These are phyloP conservation scores for Tapirus terrestris DNA, from an alignment of 2,113 vertebrate genomes.

Conservation along the genomic window DNA sequence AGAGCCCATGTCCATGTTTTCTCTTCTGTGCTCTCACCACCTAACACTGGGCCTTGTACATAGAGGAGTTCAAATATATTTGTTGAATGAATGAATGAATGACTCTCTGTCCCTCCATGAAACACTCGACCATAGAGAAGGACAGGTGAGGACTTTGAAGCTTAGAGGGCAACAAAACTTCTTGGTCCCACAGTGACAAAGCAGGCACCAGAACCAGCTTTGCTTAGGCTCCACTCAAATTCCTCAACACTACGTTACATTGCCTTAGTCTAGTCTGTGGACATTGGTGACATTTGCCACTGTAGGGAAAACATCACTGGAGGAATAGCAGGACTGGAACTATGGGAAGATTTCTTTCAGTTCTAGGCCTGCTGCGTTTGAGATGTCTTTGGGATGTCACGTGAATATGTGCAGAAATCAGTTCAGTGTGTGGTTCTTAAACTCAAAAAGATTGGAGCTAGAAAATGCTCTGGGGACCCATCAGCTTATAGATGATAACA, in stretches of 20 bases:
- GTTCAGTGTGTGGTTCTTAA: no score
- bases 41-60: not conserved
- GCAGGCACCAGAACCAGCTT: fast-evolving
- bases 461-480: no score
- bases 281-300: fast-evolving
- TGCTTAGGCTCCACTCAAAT: fast-evolving
- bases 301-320: fast-evolving
- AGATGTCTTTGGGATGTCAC: not conserved
- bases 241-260: fast-evolving
- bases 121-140: fast-evolving
- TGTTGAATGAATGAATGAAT: not conserved
- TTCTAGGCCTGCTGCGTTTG: no score
- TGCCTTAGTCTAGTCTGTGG: not conserved
- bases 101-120: not conserved
- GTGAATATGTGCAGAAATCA: not conserved
- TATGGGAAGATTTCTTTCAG: no score
- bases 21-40: not conserved
- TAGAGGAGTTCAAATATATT: not conserved
- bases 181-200: fast-evolving
- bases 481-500: not conserved
- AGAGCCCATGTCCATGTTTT: not conserved
- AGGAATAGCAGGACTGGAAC: not conserved
- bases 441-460: not conserved
- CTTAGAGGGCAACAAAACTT: not conserved
- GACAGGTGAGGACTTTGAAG: fast-evolving